phyloP scores from a whole-genome alignment of 2,797 vertebrate genomes.

The Peromyscus attwateri region DNA sequence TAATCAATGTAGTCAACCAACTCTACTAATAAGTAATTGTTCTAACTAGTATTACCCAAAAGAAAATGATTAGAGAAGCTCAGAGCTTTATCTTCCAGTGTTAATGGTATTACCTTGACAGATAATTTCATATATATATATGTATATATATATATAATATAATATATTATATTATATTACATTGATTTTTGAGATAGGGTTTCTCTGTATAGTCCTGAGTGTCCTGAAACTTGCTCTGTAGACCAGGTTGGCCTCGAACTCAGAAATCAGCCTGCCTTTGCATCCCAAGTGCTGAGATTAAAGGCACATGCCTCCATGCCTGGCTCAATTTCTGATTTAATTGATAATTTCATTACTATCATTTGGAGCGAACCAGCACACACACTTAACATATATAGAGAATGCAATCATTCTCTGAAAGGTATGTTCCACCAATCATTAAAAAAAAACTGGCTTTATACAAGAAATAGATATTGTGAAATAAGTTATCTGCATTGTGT shows the following conservation, averaged over 20 bases:
- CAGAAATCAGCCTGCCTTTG: not conserved
- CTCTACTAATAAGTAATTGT: not conserved
- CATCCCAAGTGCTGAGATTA: not conserved
- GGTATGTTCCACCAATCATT: too few relatives aligned
- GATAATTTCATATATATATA: not conserved
- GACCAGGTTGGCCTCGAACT: not conserved
- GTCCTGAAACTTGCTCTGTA: not conserved
- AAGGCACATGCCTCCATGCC: not conserved
- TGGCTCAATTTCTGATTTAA: not conserved
- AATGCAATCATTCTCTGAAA: conserved; percentile 23
- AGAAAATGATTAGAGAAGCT: not conserved
- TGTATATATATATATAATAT: too few relatives aligned
- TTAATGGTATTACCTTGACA: not conserved
- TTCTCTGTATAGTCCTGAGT: not conserved
- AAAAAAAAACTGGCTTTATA: not conserved
- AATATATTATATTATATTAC: too few relatives aligned
- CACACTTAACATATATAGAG: not conserved
- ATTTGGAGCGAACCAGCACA: not conserved
- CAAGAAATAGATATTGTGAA: not conserved
- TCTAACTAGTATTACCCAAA: not conserved
- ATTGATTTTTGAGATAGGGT: not conserved
- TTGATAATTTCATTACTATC: not conserved
- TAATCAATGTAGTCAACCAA: not conserved
- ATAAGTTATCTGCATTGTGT: not conserved
- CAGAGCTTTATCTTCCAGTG: not conserved